phyloP scores from a whole-genome alignment of 1,140 invertebrate species.

The Ericerus pela region DNA sequence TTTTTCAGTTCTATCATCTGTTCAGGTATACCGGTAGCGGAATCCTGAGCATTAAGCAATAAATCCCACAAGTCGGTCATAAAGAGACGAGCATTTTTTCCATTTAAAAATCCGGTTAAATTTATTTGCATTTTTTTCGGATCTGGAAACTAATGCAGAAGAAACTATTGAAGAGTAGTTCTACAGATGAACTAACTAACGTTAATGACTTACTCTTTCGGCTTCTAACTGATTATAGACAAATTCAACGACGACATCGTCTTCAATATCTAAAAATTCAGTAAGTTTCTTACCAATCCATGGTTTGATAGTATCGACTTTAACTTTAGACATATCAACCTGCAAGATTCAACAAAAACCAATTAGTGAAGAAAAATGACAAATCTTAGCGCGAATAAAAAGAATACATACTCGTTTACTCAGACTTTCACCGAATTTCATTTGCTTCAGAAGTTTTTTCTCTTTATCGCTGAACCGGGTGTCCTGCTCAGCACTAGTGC shows the following conservation, averaged over 20 bases:
- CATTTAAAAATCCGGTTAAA: constrained; percentile 95
- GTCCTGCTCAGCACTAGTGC: constrained; percentile 95
- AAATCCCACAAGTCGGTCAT: constrained; percentile 95
- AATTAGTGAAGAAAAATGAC: constrained; percentile 1
- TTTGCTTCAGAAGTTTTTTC: constrained; percentile 95
- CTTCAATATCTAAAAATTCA: constrained; percentile 88
- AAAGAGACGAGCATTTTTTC: constrained; percentile 92
- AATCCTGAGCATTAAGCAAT: constrained; percentile 86
- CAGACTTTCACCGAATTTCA: constrained; percentile 79
- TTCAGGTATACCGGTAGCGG: constrained; percentile 83
- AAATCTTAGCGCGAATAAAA: not conserved
- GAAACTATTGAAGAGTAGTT: not conserved
- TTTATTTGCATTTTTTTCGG: constrained; percentile 99
- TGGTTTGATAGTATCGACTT: constrained; percentile 92
- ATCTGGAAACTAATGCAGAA: constrained; percentile 68
- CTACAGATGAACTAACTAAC: not conserved
- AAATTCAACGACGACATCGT: constrained; percentile 97
- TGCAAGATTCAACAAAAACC: constrained; percentile 32
- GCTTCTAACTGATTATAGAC: constrained; percentile 94
- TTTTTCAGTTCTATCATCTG: constrained; percentile 89
- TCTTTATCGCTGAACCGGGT: constrained; percentile 98
- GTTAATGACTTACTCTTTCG: constrained; percentile 51
- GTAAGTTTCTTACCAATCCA: constrained; percentile 97
- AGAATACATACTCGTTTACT: not conserved
- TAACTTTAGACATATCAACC: constrained; percentile 98